Base-by-base conservation (phyloP, 2,888 invertebrate genomes). In the Epirrita christyi region DNA sequence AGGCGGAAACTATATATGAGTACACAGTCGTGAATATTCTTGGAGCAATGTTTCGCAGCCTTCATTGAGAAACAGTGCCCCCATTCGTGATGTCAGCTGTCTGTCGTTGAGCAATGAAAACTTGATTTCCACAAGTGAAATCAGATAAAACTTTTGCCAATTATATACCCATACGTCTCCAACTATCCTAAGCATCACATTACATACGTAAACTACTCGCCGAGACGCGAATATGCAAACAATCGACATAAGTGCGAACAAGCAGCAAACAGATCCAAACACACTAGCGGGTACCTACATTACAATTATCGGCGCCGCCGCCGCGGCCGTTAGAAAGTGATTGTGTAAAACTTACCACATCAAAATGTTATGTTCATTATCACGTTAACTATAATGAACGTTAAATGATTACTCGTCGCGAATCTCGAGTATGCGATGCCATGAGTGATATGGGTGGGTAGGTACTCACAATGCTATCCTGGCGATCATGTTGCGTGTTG, bases 51-150 rank as follows among this genome's bases (percentile, higher is more conserved):
- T 90, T 91, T 89, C 88, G 85, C 82, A 86, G 91, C 81, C 83
- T 88, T 84, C 82, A 85, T 91, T 90, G 88, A 85, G 90, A 88
- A 89, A 92, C 80, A 80, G 78, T 84, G 91, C 83, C 87, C 88
- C 82, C 88, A 88, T 88, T 90, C 86, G 86, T 87, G 88, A 83
- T 86, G 86, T 82, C 85, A 85, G 85, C 73, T 74, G 72, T 75
- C 78, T 80, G 80, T 70, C 70, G 80, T 90, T 89, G 83, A 73
- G 89, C 83, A 90, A 89, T 83, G 79, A 83, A 85, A 87, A 88
- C 86, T 81, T 82, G 85, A 86, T 88, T 89, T 89, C 85, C 86
- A 83, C 83, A 82, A 76, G 70, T 83, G 78, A 85, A 87, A 88
- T 83, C 78, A 77, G 81, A 86, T 84, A 78, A 74, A 72, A 81